Conservation (phyloP, 2,888 invertebrate species). For the Melieria crassipennis region DNA sequence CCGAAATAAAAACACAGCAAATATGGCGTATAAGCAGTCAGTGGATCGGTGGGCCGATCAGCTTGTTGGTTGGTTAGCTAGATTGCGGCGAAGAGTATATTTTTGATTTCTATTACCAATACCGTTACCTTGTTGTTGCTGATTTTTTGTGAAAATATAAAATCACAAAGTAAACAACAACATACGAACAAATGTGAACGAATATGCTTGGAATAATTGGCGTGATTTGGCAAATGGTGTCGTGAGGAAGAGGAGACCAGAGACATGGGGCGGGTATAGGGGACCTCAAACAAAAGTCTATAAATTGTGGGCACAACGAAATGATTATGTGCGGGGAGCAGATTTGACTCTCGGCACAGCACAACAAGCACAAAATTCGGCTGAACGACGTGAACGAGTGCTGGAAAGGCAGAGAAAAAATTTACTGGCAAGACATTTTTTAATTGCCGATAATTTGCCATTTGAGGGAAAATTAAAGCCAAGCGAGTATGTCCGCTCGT, state of each 20-base stretch:
- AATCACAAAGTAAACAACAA: conserved; percentile 26
- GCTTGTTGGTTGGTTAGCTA: too few species aligned
- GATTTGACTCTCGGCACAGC: too few species aligned
- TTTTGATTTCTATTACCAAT: too few species aligned
- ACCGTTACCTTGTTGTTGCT: neutral
- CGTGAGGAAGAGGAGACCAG: too few species aligned
- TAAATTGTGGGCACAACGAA: too few species aligned
- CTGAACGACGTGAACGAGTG: neutral
- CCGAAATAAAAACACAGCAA: conserved; percentile 25
- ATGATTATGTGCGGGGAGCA: too few species aligned
- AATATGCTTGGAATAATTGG: too few species aligned
- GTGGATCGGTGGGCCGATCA: neutral
- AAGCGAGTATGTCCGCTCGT: neutral
- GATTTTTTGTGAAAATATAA: conserved; percentile 23
- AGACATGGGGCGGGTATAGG: too few species aligned
- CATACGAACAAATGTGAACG: conserved; percentile 5
- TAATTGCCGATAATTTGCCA: conserved; percentile 26
- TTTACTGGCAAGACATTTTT: neutral
- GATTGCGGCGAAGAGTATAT: too few species aligned
- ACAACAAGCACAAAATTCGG: too few species aligned
- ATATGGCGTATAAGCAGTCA: conserved; percentile 12
- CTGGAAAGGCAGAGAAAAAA: neutral
- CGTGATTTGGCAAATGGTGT: too few species aligned
- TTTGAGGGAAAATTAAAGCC: conserved; percentile 25
- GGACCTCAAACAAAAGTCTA: too few species aligned